These are phyloP conservation scores for Pantherophis guttatus DNA, from an alignment of 2,113 vertebrate genomes.

Conservation along the genomic window DNA sequence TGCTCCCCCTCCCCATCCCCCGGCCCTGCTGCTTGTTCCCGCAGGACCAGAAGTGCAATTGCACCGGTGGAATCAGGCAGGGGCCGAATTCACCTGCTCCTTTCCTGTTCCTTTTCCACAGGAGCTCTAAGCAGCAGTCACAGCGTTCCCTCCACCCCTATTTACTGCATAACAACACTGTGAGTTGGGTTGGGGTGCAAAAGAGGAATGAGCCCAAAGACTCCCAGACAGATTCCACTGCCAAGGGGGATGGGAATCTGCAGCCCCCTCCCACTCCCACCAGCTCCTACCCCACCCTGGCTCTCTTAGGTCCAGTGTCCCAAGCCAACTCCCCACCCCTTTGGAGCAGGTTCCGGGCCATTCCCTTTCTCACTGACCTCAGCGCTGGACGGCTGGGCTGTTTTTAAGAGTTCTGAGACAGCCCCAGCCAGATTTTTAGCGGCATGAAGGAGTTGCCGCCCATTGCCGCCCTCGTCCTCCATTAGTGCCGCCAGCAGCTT, in stretches of 20 bases:
- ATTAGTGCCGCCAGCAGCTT: constrained; percentile 91
- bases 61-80: neutral
- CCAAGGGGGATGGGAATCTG: neutral
- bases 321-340: neutral
- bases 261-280: neutral
- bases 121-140: neutral
- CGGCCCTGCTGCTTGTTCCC: neutral
- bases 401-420: constrained; percentile 90
- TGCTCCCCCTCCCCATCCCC: too few relatives aligned
- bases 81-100: neutral
- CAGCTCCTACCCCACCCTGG: neutral
- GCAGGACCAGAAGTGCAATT: neutral
- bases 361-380: constrained; percentile 70
- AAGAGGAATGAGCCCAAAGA: neutral
- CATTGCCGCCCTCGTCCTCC: constrained; percentile 91
- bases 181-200: neutral
- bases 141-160: neutral
- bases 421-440: constrained; percentile 90
- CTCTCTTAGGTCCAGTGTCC: neutral
- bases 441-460: constrained; percentile 88
- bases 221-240: neutral
- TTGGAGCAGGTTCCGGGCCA: neutral
- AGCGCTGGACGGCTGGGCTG: constrained; percentile 87
- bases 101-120: neutral
- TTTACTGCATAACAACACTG: neutral